Evolutionary conservation across 2,797 vertebrate genomes (phyloP), one percentile per base, ranked within the genome.

Genomic region (Falco novaeseelandiae): DNA sequence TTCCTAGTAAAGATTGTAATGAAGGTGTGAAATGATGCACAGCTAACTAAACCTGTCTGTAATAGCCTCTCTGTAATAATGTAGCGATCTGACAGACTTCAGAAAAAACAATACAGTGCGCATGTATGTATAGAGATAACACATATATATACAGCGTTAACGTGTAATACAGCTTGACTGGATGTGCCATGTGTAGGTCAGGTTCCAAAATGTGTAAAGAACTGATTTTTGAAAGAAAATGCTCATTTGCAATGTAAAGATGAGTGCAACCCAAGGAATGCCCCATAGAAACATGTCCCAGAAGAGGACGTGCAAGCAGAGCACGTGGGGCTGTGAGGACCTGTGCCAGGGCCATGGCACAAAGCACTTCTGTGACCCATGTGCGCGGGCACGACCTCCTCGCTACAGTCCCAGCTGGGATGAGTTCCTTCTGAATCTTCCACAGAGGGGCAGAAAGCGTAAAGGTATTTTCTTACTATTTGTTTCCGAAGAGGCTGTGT

Each of bases 1-100:
- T 98, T 95, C 90, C 78, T 5, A 14, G 95, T 94, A 79, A 94
- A 95, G 94, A 97, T 90, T 83, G 83, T 79, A 96, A 96, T 79
- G 93, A 97, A 96, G 71, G 76, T 87, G 89, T 95, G 86, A 98
- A 97, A 97, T 97, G 87, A 90, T 92, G 85, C 59, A 61, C 90
- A 87, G 94, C 96, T 96, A 87, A 30, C 81, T 90, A 90, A 77
- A 96, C 87, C 92, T 94, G 91, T 79, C 87, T 94, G 79, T 96
- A 97, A 96, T 83, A 90, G 92, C 81, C 63, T 94, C 90, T 88
- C 61, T 89, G 79, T 96, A 95, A 87, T 90, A 96, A 89, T 61
- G 65, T 40, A 84, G 79, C 44, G 65, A 91, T 91, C 54, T 93
- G 82, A 86, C 87, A 92, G 89, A 77, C 82, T 77, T 89, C 26